Conservation (phyloP, 2,113 vertebrate genomes). For the Hydropotes inermis region DNA sequence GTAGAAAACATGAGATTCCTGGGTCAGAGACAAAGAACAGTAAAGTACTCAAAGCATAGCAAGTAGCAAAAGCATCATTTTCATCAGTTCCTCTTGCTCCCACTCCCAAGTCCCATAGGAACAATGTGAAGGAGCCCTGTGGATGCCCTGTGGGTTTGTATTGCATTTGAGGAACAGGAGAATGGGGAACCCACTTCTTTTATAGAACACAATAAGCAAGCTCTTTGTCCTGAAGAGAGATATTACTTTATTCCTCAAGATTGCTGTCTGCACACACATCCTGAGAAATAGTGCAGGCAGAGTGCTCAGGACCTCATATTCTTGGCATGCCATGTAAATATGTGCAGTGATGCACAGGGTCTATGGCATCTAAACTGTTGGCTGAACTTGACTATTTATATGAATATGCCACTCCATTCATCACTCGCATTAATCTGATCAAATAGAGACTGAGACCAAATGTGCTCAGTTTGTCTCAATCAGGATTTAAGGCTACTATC, state of each 20-base stretch:
- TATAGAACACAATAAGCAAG: background rate
- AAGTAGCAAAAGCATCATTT: background rate
- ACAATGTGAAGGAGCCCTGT: background rate
- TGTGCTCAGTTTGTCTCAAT: background rate
- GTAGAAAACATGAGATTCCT: background rate
- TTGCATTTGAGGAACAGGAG: background rate
- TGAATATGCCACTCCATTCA: background rate
- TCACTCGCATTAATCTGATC: background rate
- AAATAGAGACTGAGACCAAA: background rate
- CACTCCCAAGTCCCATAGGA: background rate
- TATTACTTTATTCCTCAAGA: background rate
- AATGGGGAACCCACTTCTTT: background rate
- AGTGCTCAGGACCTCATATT: background rate
- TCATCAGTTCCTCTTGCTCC: background rate
- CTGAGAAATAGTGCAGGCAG: background rate
- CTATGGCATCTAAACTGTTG: background rate
- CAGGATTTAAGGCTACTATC: background rate
- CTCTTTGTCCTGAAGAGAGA: background rate
- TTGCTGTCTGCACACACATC: background rate
- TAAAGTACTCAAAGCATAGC: background rate
- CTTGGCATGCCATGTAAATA: background rate
- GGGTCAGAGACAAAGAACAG: background rate
- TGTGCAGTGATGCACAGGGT: background rate
- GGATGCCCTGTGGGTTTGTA: background rate
- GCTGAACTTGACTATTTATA: background rate